Evolutionary conservation across 2,113 vertebrate genomes (phyloP), one percentile per base, ranked within the genome.

Genomic region (Halichoerus grypus): DNA sequence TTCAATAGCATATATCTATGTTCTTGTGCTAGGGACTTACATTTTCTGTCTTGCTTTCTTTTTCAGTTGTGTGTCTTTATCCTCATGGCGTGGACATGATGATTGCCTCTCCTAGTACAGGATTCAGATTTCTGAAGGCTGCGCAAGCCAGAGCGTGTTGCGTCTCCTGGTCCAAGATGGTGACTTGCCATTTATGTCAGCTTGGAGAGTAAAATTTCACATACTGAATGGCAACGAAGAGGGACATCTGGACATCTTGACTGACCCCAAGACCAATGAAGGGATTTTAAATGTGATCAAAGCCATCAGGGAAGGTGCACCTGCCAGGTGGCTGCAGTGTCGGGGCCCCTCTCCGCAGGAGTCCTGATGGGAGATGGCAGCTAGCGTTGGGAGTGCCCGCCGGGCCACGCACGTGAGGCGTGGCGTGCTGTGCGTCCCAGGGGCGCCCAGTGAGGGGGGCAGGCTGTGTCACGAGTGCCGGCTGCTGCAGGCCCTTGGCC

Each of bases 241-340:
- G 0, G 87, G 22, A 2, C 97, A 98, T 81, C 99, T 99, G 93
- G 91, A 98, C 80, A 89, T 99, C 46, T 76, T 89, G 72, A 99
- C 99, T 0, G 99, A 99, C 97, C 98, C 98, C 0, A 24, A 93
- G 26, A 99, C 99, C 79, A 99, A 99, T 19, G 99, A 99, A 39
- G 99, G 99, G 3, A 92, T 99, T 77, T 71, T 99, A 57, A 98
- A 91, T 22, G 81, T 99, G 24, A 65, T 99, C 61, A 98, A 97
- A n/a, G 18, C 59, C 55, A 2, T 24, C 7, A 1, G 19, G 2
- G 28, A 36, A n/a, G 3, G 4, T 0, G 0, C 0, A 3, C 7
- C 9, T 18, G 3, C n/a, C 24, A 1, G 36, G 55, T 1, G 4
- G 33, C 33, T 1, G 4, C 1, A 4, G 6, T 4, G 2, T 22